Conservation (phyloP, 2,888 invertebrate genomes). For the Lasioglossum pauxillum region DNA sequence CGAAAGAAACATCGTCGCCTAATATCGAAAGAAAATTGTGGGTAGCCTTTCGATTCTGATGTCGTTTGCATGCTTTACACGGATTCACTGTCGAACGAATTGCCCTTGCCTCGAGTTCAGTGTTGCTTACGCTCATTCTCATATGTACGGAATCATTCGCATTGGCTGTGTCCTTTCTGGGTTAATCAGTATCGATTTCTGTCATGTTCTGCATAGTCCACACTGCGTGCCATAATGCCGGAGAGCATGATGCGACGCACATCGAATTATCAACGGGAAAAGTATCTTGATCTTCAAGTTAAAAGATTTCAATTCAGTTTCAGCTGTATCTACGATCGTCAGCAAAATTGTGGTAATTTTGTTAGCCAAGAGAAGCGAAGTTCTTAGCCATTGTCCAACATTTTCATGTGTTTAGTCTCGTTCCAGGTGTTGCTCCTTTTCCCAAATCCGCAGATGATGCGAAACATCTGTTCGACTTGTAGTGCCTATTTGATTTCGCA, state of each 20-base stretch:
- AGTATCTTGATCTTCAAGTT: not conserved
- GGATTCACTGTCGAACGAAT: not conserved
- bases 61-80: not conserved
- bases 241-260: not conserved
- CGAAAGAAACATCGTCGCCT: no score
- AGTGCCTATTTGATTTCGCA: no score
- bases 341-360: no score
- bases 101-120: not conserved
- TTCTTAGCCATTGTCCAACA: no score
- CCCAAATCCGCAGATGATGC: not conserved
- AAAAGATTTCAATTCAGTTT: not conserved
- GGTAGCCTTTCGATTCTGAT: not conserved
- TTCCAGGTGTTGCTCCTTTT: not conserved
- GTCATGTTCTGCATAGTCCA: not conserved
- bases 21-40: no score
- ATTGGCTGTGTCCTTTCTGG: not conserved
- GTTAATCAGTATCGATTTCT: slow-evolving; percentile 13
- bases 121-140: not conserved
- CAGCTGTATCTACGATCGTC: not conserved
- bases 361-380: no score
- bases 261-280: not conserved
- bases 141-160: not conserved
- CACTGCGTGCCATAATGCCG: not conserved
- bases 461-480: not conserved
- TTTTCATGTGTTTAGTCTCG: not conserved